phyloP scores from a whole-genome alignment of 2,888 invertebrate species.

The Asteroscopus sphinx region DNA sequence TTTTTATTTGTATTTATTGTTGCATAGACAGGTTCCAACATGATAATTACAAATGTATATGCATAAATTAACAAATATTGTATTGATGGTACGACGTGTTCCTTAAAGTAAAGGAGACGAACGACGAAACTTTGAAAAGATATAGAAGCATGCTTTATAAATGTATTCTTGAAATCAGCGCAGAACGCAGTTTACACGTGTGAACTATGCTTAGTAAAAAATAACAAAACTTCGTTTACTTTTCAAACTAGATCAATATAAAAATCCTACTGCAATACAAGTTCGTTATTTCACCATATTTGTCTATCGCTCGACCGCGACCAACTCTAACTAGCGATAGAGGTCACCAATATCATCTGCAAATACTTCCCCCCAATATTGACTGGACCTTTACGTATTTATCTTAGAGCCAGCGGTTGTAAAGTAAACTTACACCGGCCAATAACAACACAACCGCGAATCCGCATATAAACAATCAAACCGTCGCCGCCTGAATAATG shows the following conservation, averaged over 20 bases:
- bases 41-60: no score
- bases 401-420: slow-evolving; percentile 41
- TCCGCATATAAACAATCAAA: slow-evolving; percentile 67
- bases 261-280: slow-evolving; percentile 23
- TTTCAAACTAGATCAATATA: slow-evolving; percentile 48
- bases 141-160: no score
- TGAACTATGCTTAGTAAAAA: neutral
- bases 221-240: slow-evolving; percentile 24
- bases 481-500: slow-evolving; percentile 73
- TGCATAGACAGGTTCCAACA: no score
- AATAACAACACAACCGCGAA: slow-evolving; percentile 60
- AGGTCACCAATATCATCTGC: slow-evolving; percentile 48
- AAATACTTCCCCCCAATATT: slow-evolving; percentile 49
- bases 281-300: slow-evolving; percentile 33
- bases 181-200: no score
- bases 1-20: no score
- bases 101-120: no score
- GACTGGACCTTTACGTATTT: slow-evolving; percentile 57
- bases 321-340: slow-evolving; percentile 32
- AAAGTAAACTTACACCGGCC: slow-evolving; percentile 49
- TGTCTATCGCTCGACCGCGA: slow-evolving; percentile 15
- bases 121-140: no score
- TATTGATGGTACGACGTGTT: no score
- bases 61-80: no score
- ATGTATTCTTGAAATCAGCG: no score